A percentile compares a stretch with the other conserved stretches of the same genome.
phyloP scores from a whole-genome alignment of 2,888 invertebrate genomes.

The Escarpia spicata region DNA sequence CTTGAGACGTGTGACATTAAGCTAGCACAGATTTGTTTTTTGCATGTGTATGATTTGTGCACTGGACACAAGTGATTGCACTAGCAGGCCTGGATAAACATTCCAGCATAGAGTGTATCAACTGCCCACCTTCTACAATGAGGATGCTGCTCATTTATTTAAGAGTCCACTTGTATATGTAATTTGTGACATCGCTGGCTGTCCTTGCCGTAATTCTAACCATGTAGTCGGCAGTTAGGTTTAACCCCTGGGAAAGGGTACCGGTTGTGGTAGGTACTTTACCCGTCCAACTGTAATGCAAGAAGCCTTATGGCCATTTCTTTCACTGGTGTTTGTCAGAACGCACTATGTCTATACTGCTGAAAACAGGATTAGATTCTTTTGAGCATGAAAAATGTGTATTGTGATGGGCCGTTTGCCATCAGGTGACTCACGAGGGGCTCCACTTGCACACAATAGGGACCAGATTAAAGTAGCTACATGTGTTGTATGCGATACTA shows the following conservation, averaged over 20 bases:
- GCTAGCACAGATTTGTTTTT: neutral
- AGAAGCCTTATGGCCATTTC: neutral
- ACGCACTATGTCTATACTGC: neutral
- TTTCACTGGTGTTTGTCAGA: neutral
- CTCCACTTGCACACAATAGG: neutral
- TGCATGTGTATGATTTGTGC: neutral
- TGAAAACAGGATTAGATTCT: neutral
- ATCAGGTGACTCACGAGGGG: neutral
- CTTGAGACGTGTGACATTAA: neutral
- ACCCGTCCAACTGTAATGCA: neutral
- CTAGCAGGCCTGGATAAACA: neutral
- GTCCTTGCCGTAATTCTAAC: too few species aligned
- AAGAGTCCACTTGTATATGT: neutral
- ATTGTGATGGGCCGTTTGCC: neutral
- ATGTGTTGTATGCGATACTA: neutral
- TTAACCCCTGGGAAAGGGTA: neutral
- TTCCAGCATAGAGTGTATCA: neutral
- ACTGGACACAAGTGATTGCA: neutral
- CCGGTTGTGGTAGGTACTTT: neutral
- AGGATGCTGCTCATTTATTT: neutral
- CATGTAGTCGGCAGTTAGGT: too few species aligned
- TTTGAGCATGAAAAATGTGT: neutral
- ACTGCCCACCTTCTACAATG: neutral
- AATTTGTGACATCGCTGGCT: neutral
- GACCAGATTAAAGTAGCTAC: neutral